Base-by-base conservation (phyloP, 2,797 vertebrate genomes). In the Syndactyla subalaris region DNA sequence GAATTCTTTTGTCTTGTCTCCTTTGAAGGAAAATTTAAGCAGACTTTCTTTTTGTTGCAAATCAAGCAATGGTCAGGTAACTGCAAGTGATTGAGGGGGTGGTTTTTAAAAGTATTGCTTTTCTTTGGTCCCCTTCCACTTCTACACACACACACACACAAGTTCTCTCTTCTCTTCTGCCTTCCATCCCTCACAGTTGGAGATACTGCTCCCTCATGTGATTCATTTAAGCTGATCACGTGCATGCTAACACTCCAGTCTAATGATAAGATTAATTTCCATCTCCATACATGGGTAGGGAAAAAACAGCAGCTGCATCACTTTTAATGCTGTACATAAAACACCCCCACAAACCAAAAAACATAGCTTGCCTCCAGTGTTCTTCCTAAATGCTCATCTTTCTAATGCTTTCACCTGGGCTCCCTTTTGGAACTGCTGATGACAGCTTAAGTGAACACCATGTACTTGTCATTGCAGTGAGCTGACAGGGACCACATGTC, bases 381-480 rank as follows among this genome's bases (percentile, higher is more conserved):
- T 88, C 39, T 79, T 85, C 36, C 39, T 85, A 73, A 79, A 76
- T 8, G 16, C 51, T 85, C 14, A 5, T 63, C 20, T 73, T 89
- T 76, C 48, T 57, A 55, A 0, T 63, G 52, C 65, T 80, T 89
- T 95, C 61, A 73, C 75, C 83, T 95, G 65, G 38, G 32, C 52
- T 95, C 26, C 45, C 49, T 83, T 91, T 80, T 84, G 73, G 52
- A 83, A 11, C 39, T 73, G 43, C 62, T 77, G 57, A 85, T 93
- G 52, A 49, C 72, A 83, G 63, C 61, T 88, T 73, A 93, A 93
- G 54, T 83, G 85, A 83, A 71, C 65, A 71, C 57, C 65, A 38
- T 74, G 68, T 92, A 85, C 79, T 94, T 94, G 65, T 68, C 88
- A 92, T 55, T 85, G 76, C 76, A 71, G 6, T 77, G 78, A 85